Conservation (phyloP, 1,140 invertebrate genomes). For the Drosophila pectinifera region DNA sequence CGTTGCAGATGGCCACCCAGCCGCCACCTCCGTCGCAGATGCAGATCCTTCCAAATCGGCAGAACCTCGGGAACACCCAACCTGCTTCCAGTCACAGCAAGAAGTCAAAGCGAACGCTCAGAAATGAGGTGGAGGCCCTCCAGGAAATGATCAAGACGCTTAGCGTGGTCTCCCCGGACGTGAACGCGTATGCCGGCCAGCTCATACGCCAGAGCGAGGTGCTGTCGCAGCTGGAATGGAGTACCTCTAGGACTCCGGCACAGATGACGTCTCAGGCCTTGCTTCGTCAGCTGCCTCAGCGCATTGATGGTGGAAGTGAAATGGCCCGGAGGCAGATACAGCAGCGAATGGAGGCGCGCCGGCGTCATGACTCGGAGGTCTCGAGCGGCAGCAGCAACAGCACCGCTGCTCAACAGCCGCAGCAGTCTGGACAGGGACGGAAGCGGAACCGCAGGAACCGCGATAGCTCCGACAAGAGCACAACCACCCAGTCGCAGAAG, state of each 20-base stretch:
- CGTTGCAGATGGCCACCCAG: slow-evolving; percentile 22
- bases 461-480: slow-evolving; percentile 25
- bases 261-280: background rate
- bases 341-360: slow-evolving; percentile 7
- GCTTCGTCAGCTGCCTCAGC: slow-evolving; percentile 18
- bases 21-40: background rate
- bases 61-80: background rate
- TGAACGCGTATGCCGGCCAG: slow-evolving; percentile 44
- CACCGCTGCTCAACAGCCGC: slow-evolving; percentile 8
- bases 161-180: slow-evolving; percentile 42
- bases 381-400: slow-evolving; percentile 57
- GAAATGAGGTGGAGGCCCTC: slow-evolving; percentile 52
- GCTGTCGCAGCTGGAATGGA: slow-evolving; percentile 57
- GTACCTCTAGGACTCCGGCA: background rate
- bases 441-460: slow-evolving; percentile 55
- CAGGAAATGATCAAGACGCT: slow-evolving; percentile 56
- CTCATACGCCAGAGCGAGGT: slow-evolving; percentile 55
- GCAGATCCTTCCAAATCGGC: background rate
- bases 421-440: slow-evolving; percentile 12
- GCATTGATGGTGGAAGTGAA: slow-evolving; percentile 49
- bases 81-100: slow-evolving; percentile 14
- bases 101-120: slow-evolving; percentile 43
- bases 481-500: slow-evolving; percentile 30
- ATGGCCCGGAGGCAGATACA: background rate
- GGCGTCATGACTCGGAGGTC: slow-evolving; percentile 56